Percentiles rank a stretch among this genome's conserved stretches.
These are phyloP conservation scores for Leucozona laternaria DNA, from an alignment of 2,888 invertebrate genomes.

Conservation along the genomic window DNA sequence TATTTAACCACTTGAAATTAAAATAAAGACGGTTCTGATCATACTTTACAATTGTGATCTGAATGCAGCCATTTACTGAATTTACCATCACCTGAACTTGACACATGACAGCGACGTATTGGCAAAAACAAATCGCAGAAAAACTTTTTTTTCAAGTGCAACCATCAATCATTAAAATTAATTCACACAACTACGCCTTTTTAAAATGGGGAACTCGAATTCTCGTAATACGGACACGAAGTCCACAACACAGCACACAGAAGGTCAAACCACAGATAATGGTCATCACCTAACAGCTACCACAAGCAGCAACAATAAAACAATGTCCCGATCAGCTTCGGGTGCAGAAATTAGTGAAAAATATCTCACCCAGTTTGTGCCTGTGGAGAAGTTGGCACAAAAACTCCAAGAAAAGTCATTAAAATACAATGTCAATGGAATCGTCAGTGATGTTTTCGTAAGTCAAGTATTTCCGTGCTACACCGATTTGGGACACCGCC, in stretches of 20 bases:
- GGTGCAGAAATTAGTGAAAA: slow-evolving; percentile 88
- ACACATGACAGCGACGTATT: slow-evolving; percentile 53
- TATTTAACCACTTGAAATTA: too few relatives aligned
- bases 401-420: slow-evolving; percentile 88
- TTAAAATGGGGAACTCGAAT: slow-evolving; percentile 67
- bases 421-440: slow-evolving; percentile 89
- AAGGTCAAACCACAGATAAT: slow-evolving; percentile 26
- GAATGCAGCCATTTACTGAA: slow-evolving; percentile 6
- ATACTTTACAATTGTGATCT: too few relatives aligned
- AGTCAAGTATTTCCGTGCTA: slow-evolving; percentile 92
- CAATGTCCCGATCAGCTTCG: slow-evolving; percentile 87
- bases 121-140: slow-evolving; percentile 68
- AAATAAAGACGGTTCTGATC: too few relatives aligned
- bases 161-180: slow-evolving; percentile 52
- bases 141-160: slow-evolving; percentile 61
- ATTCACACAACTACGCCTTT: slow-evolving; percentile 65
- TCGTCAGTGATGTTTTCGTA: slow-evolving; percentile 86
- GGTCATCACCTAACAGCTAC: slow-evolving; percentile 16
- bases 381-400: slow-evolving; percentile 91
- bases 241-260: slow-evolving; percentile 45
- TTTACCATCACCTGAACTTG: slow-evolving; percentile 56
- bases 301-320: slow-evolving; percentile 7
- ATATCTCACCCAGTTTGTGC: slow-evolving; percentile 87
- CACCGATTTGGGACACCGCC: slow-evolving; percentile 88
- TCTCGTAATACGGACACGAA: slow-evolving; percentile 59